Conservation (phyloP, 1,140 invertebrate species). For the Zaprionus inermis region DNA sequence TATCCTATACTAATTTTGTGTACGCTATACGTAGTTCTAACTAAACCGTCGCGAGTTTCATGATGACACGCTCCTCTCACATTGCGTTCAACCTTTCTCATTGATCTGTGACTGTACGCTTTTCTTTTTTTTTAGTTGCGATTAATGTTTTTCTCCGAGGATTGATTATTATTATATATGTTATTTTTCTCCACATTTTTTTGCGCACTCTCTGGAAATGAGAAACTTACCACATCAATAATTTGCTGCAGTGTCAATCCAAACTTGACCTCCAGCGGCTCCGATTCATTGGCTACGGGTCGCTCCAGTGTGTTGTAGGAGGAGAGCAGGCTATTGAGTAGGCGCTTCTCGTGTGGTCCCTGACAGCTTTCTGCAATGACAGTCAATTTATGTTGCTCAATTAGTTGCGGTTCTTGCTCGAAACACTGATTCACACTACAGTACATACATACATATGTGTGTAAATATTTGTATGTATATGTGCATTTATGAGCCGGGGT, state of each 20-base stretch:
- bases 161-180: conserved; percentile 16
- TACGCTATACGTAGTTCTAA: neutral
- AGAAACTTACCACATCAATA: conserved; percentile 97
- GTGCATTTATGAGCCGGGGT: conserved; percentile 1
- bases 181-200: conserved; percentile 7
- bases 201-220: neutral
- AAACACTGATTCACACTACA: neutral
- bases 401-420: conserved; percentile 35
- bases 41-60: conserved; percentile 16
- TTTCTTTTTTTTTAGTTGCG: conserved; percentile 6
- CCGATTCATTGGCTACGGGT: conserved; percentile 97
- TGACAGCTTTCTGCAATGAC: conserved; percentile 88
- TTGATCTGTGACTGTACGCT: conserved; percentile 31
- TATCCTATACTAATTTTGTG: conserved; percentile 3
- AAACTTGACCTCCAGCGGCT: conserved; percentile 96
- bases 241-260: conserved; percentile 99
- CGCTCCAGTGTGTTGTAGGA: conserved; percentile 98
- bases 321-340: conserved; percentile 94
- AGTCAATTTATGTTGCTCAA: conserved; percentile 30
- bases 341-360: conserved; percentile 94
- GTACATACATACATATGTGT: neutral
- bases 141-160: conserved; percentile 21
- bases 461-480: neutral
- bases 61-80: conserved; percentile 25
- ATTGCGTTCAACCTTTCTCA: conserved; percentile 24